phyloP scores from a whole-genome alignment of 2,113 vertebrate genomes.

The Nothocercus julius region DNA sequence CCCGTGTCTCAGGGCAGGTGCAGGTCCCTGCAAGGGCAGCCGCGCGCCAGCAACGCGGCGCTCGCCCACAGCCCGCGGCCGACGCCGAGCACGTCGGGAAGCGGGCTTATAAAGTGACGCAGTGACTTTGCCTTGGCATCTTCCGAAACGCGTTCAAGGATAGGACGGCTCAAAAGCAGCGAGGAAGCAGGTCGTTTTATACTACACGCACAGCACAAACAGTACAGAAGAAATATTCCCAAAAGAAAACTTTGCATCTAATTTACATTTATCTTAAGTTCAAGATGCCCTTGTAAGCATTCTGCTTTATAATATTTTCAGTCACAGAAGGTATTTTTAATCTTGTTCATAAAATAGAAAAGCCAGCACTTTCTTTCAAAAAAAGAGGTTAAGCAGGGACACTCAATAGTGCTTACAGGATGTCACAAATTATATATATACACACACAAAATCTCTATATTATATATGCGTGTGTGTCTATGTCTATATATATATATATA shows the following conservation, averaged over 20 bases:
- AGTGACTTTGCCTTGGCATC: not conserved
- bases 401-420: not conserved
- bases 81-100: too few species aligned
- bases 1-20: not conserved
- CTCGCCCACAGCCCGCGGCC: not conserved
- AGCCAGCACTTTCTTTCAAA: not conserved
- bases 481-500: too few species aligned
- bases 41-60: not conserved
- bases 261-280: too few species aligned
- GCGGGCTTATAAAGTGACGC: too few species aligned
- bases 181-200: not conserved
- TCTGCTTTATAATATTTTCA: not conserved
- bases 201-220: not conserved
- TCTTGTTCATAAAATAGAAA: not conserved
- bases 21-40: not conserved
- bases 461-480: too few species aligned
- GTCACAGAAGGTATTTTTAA: not conserved
- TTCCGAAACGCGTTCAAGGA: not conserved
- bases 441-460: too few species aligned
- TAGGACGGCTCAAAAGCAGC: not conserved
- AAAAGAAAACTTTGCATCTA: too few species aligned
- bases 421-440: fast-evolving
- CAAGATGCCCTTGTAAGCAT: not conserved
- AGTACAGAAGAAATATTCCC: too few species aligned
- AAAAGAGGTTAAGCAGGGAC: not conserved